Evolutionary conservation across 2,888 invertebrate species (phyloP).

Genomic region (Tethea ocularis): DNA sequence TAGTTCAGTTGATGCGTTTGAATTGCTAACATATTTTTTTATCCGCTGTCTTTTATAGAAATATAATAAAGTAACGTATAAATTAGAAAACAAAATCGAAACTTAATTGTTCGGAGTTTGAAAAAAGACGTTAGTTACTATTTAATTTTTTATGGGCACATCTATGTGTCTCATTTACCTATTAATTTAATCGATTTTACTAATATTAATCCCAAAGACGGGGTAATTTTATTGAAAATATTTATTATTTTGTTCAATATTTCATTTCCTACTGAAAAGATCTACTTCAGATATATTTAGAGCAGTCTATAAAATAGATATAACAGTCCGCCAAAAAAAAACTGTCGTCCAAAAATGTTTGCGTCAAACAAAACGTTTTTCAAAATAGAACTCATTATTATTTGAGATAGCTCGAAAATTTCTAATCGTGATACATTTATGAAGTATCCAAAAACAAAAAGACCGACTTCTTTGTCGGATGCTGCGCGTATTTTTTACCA

Average conservation of each 20-base stretch:
- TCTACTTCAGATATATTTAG: not conserved
- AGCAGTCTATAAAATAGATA: slow-evolving; percentile 6
- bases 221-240: too few species aligned
- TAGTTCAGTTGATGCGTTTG: slow-evolving; percentile 27
- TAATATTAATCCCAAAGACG: too few species aligned
- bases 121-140: too few species aligned
- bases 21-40: slow-evolving; percentile 48
- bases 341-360: slow-evolving; percentile 41
- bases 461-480: slow-evolving; percentile 72
- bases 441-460: slow-evolving; percentile 67
- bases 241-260: too few species aligned
- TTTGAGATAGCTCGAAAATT: slow-evolving; percentile 51
- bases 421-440: slow-evolving; percentile 75
- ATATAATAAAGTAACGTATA: slow-evolving; percentile 17
- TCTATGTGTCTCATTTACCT: too few species aligned
- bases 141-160: too few species aligned
- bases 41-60: slow-evolving; percentile 14
- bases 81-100: not conserved
- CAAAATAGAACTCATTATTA: slow-evolving; percentile 70
- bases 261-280: not conserved
- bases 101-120: not conserved
- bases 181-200: too few species aligned
- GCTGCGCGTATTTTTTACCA: slow-evolving; percentile 57
- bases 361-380: slow-evolving; percentile 25
- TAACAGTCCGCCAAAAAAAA: slow-evolving; percentile 27